Evolutionary conservation across 2,888 invertebrate species (phyloP), one percentile per base, ranked within the genome.

Genomic region (Synergus laeviventris): DNA sequence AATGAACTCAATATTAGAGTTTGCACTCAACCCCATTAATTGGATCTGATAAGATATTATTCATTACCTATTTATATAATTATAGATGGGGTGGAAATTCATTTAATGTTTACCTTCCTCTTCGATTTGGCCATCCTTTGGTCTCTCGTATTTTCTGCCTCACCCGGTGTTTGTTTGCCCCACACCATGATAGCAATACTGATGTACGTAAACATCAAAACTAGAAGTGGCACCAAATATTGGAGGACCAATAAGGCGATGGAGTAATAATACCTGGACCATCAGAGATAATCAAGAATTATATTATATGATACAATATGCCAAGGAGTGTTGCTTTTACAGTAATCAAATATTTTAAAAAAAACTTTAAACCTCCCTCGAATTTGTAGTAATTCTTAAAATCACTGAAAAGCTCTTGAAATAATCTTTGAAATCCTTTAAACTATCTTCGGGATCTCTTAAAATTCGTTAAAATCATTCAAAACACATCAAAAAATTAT

Each of bases 111-210:
- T 91, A 97, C 97, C 95, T 97, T 97, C 91, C 96, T 92, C 90
- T 97, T 97, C 2, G 97, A 96, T 82, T 94, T 94, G 12, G 96
- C 97, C 92, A 97, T 94, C 66, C 97, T 93, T 82, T 95, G 94
- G 91, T 97, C 97, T 62, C 97, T 92, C 8, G 93, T 94, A 79
- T 95, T 94, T 88, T 97, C 96, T 0, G 97, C 97, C 90, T 97
- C 97, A 0, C 97, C 97, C 0, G 97, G 97, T 9, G 96, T 95
- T 54, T 95, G 92, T 82, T 96, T 95, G 31, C 96, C 96, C 97
- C 97, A 97, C 62, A 98, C 96, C 16, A 96, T 95, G 73, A 95
- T 93, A 0, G 96, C 97, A 79, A 98, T 98, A 83, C 96, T 94
- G 1, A 95, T 94, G 89, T 98, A 98, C 0, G 97, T 97, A 89